phyloP scores from a whole-genome alignment of 2,888 invertebrate genomes.

The Carpatolechia fugitivella region DNA sequence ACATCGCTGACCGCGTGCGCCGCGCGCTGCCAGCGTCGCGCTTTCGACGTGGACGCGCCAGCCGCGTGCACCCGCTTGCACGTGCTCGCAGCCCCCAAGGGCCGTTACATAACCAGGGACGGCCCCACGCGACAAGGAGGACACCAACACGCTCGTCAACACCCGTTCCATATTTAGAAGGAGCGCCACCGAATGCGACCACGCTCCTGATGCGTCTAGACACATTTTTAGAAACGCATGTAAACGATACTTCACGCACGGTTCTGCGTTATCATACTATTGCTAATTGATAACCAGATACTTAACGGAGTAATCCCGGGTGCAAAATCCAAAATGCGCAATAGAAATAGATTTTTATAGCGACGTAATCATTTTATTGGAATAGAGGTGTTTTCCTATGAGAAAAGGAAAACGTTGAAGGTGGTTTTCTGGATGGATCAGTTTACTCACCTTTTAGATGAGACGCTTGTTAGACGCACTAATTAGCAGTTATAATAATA shows the following conservation, averaged over 20 bases:
- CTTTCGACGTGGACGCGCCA: slow-evolving; percentile 63
- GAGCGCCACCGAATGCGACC: slow-evolving; percentile 66
- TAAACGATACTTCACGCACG: slow-evolving; percentile 64
- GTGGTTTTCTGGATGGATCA: slow-evolving; percentile 13
- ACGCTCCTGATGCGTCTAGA: slow-evolving; percentile 62
- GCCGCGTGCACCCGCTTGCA: slow-evolving; percentile 64
- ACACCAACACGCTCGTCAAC: slow-evolving; percentile 49
- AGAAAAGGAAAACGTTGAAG: slow-evolving; percentile 19
- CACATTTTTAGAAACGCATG: slow-evolving; percentile 76
- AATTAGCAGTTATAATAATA: slow-evolving; percentile 62
- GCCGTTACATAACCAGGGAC: slow-evolving; percentile 68
- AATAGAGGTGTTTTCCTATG: slow-evolving; percentile 15
- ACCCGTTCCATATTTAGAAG: slow-evolving; percentile 75
- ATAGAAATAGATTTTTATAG: slow-evolving; percentile 30
- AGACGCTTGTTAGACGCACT: slow-evolving; percentile 54
- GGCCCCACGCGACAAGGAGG: slow-evolving; percentile 42
- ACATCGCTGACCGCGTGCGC: slow-evolving; percentile 38
- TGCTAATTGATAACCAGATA: slow-evolving; percentile 32
- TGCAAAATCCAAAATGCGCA: slow-evolving; percentile 60
- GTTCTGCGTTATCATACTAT: slow-evolving; percentile 29
- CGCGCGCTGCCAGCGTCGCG: slow-evolving; percentile 45
- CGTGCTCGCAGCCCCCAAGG: slow-evolving; percentile 58
- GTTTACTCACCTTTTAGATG: slow-evolving; percentile 52
- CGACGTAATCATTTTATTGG: slow-evolving; percentile 14
- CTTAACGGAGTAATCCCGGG: slow-evolving; percentile 32